phyloP scores from a whole-genome alignment of 2,888 invertebrate species.

The Eutolmus rufibarbis region DNA sequence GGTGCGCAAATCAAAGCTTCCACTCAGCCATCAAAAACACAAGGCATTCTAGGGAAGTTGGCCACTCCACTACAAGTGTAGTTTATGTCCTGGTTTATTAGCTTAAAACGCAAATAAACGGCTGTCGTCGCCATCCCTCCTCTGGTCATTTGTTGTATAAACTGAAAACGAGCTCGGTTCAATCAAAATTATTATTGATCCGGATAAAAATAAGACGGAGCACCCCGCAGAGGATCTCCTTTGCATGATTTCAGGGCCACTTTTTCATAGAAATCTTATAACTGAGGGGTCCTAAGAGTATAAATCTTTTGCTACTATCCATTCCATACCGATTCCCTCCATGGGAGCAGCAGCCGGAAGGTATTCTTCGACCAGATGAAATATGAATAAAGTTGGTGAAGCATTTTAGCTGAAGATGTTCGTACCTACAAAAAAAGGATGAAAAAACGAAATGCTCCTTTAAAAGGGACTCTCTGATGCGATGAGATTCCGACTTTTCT shows the following conservation, averaged over 20 bases:
- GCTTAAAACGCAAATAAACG: slow-evolving; percentile 1
- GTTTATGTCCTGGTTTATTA: neutral
- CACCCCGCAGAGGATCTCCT: neutral
- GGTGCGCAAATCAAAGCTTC: neutral
- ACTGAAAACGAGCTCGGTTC: neutral
- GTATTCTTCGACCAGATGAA: slow-evolving; percentile 12
- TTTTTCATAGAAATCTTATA: slow-evolving; percentile 4
- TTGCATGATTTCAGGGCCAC: neutral
- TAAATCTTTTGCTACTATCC: slow-evolving; percentile 28
- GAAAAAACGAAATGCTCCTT: neutral
- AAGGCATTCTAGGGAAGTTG: neutral
- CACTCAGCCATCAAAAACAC: neutral
- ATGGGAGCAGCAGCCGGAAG: slow-evolving; percentile 9
- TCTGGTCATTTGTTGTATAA: neutral
- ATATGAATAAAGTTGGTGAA: slow-evolving; percentile 29
- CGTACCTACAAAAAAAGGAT: neutral
- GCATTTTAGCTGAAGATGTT: neutral
- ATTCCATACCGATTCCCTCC: neutral
- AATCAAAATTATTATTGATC: slow-evolving; percentile 25
- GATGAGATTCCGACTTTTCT: neutral
- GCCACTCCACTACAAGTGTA: neutral
- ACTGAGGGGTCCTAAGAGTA: neutral
- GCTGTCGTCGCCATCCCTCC: neutral
- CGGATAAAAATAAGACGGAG: neutral
- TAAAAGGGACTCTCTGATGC: neutral